These are phyloP conservation scores for Scaptomyza pallida DNA, from an alignment of 1,140 invertebrate species.

Conservation along the genomic window DNA sequence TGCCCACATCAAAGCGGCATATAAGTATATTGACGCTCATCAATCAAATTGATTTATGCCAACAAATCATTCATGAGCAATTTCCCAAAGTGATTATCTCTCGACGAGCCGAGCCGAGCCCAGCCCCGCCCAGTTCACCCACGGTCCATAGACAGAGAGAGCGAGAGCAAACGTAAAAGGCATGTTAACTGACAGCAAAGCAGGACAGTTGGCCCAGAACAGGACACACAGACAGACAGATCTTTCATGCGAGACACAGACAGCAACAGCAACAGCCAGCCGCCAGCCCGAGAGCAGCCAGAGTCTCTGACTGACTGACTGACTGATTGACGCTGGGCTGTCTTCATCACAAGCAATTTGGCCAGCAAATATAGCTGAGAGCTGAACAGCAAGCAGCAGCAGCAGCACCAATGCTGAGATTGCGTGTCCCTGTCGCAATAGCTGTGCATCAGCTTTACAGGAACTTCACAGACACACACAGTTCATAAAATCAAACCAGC, in stretches of 20 bases:
- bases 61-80: conserved; percentile 83
- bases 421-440: conserved; percentile 58
- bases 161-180: conserved; percentile 69
- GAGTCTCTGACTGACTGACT: conserved; percentile 36
- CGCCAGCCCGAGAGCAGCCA: conserved; percentile 13
- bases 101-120: conserved; percentile 53
- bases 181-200: conserved; percentile 78
- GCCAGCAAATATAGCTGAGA: conserved; percentile 65
- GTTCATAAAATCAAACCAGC: conserved; percentile 79
- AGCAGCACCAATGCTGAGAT: conserved; percentile 63
- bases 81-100: conserved; percentile 83
- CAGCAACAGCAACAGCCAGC: conserved; percentile 29
- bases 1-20: conserved; percentile 80
- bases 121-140: not conserved
- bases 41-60: conserved; percentile 83
- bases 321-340: conserved; percentile 78
- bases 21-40: conserved; percentile 81
- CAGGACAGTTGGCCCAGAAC: conserved; percentile 55
- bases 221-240: conserved; percentile 27
- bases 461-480: conserved; percentile 68
- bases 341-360: conserved; percentile 82
- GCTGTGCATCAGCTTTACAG: conserved; percentile 30
- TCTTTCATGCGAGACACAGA: conserved; percentile 40
- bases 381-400: conserved; percentile 22
- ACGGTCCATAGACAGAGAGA: conserved; percentile 14